These are phyloP conservation scores for Xanthia togata DNA, from an alignment of 2,888 invertebrate genomes.

Conservation along the genomic window DNA sequence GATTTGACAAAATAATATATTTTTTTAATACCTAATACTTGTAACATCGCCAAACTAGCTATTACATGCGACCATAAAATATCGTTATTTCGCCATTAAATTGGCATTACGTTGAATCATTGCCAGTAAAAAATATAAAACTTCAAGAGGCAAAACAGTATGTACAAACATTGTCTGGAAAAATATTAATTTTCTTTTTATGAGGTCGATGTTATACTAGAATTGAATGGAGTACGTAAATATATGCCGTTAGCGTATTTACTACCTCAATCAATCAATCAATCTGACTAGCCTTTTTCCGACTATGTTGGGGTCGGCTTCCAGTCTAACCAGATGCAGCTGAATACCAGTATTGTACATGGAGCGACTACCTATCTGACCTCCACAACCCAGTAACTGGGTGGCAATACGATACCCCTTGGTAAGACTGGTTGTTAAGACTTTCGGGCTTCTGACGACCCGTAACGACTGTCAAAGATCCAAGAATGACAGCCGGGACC, in stretches of 20 bases:
- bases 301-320: too few species aligned
- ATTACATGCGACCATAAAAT: constrained; percentile 27
- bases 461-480: too few species aligned
- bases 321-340: too few species aligned
- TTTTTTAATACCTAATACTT: background rate
- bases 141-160: constrained; percentile 1
- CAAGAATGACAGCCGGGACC: too few species aligned
- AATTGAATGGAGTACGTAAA: constrained; percentile 13
- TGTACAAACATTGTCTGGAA: constrained; percentile 20
- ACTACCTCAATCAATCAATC: too few species aligned
- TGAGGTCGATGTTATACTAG: background rate
- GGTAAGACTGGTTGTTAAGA: too few species aligned
- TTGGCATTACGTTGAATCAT: constrained; percentile 41
- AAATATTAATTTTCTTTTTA: constrained; percentile 42
- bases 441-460: too few species aligned
- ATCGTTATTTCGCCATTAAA: constrained; percentile 41
- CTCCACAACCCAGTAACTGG: too few species aligned
- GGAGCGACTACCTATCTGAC: too few species aligned
- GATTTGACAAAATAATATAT: background rate
- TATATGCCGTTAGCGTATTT: background rate
- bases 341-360: too few species aligned
- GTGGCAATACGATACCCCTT: too few species aligned
- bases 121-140: constrained; percentile 29
- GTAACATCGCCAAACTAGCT: constrained; percentile 6
- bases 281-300: too few species aligned